These are phyloP conservation scores for Meiosimyza decipiens DNA, from an alignment of 2,888 invertebrate genomes.

Conservation along the genomic window DNA sequence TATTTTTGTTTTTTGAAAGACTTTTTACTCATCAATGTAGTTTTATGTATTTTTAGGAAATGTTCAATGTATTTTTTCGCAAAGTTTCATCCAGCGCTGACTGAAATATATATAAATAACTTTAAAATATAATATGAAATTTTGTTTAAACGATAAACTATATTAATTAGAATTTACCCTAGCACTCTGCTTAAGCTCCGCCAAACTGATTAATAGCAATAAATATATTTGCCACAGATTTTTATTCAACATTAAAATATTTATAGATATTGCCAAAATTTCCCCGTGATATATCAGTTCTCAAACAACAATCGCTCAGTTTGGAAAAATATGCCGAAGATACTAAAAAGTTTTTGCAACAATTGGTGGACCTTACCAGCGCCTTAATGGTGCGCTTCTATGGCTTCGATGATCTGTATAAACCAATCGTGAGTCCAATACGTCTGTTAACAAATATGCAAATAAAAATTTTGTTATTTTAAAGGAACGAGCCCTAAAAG, in stretches of 20 bases:
- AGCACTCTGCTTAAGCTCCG: no score
- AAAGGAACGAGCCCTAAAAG: conserved; percentile 64
- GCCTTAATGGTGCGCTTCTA: conserved; percentile 70
- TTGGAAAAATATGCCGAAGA: conserved; percentile 70
- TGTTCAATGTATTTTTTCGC: no score
- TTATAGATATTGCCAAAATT: conserved; percentile 68
- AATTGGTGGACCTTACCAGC: conserved; percentile 72
- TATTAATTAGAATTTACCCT: no score
- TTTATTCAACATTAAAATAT: not conserved
- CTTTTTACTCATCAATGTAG: no score
- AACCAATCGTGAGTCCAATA: conserved; percentile 67
- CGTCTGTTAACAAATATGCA: not conserved
- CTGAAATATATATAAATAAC: no score
- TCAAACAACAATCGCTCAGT: conserved; percentile 70
- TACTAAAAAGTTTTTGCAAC: conserved; percentile 70
- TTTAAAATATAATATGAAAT: no score
- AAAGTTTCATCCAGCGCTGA: no score
- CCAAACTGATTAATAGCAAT: no score
- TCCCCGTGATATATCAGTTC: conserved; percentile 68
- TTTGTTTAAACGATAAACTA: no score
- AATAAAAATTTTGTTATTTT: conserved; percentile 12
- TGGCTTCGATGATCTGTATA: conserved; percentile 67
- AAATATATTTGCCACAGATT: no score
- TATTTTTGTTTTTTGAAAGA: no score
- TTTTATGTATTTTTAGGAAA: no score